Base-by-base conservation (phyloP, 2,888 invertebrate species). In the Phrixothrix hirtus region DNA sequence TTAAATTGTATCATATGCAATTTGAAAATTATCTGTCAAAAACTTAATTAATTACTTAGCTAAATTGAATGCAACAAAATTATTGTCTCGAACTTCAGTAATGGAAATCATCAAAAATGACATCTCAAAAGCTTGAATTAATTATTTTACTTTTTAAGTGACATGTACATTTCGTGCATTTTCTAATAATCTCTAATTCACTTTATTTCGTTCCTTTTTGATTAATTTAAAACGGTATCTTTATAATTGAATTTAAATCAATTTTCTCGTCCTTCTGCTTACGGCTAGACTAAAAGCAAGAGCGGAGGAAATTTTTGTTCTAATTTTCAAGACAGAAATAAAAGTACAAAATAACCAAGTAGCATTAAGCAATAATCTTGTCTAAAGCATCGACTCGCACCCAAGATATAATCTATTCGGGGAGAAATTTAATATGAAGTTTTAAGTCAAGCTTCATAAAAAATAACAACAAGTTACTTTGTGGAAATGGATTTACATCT, bases 361-460 rank as follows among this genome's bases (percentile, higher is more conserved):
- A 35, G 36, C 44, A 44, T 44, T 50, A 42, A 50, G 42, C 43
- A 50, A 50, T 43, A 50, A 50, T 42, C 42, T 50, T 43, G 43
- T 38, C 49, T 50, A 42, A 37, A 50, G 43, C 49, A 50, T 48
- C 35, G 48, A 41, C 41, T 42, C 34, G 48, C 48, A 48, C 48
- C 41, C 35, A 48, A 47, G 48, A 42, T 48, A 36, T 48, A 48
- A 48, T 48, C 42, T 48, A 35, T 32, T 48, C 39, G 35, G 27
- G 35, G 34, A 42, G 48, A 48, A 48, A 48, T 48, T 42, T 42
- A 48, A 48, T 48, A 48, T 42, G 26, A 42, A 48, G 41, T 42
- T 48, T 41, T 41, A 46, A 41, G 41, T 48, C 48, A 17, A 17
- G 41, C 39, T 41, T 29, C 48, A 26, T 41, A 48, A 48, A 48